A percentile compares a stretch with the other conserved stretches of the same genome.
These are phyloP conservation scores for Ericerus pela DNA, from an alignment of 1,140 invertebrate species.

Conservation along the genomic window DNA sequence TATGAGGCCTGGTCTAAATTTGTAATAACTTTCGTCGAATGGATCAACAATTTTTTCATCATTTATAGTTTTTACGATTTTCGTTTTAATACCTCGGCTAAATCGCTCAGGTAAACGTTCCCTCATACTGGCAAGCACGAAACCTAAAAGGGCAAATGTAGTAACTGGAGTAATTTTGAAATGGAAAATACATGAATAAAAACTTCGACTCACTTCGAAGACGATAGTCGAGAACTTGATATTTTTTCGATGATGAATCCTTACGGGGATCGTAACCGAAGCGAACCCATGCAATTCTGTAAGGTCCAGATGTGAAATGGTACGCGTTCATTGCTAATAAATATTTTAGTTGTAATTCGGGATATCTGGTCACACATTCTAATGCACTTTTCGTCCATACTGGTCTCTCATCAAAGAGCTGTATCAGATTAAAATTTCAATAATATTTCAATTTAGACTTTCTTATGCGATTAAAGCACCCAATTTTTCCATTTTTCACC, in stretches of 20 bases:
- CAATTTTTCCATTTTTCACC: no score
- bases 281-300: slow-evolving; percentile 68
- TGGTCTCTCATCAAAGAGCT: slow-evolving; percentile 58
- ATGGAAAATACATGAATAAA: neutral
- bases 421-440: slow-evolving; percentile 4
- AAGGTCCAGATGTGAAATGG: slow-evolving; percentile 64
- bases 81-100: slow-evolving; percentile 30
- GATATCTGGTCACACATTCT: slow-evolving; percentile 44
- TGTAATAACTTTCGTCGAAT: slow-evolving; percentile 25
- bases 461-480: slow-evolving; percentile 4
- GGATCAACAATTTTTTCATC: slow-evolving; percentile 16
- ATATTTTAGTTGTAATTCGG: slow-evolving; percentile 49
- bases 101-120: slow-evolving; percentile 31
- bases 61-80: slow-evolving; percentile 31
- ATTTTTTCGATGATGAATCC: slow-evolving; percentile 56
- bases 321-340: slow-evolving; percentile 69
- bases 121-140: neutral
- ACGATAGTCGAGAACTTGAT: slow-evolving; percentile 76
- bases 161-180: neutral
- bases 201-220: neutral
- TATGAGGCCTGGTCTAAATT: slow-evolving; percentile 49
- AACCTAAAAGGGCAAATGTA: neutral
- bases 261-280: slow-evolving; percentile 75
- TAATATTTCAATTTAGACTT: neutral
- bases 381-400: slow-evolving; percentile 72